Evolutionary conservation across 30 jellyfish, hydroid and myxozoan genomes (phyloP).

Genomic region (Hydractinia symbiolongicarpus): DNA sequence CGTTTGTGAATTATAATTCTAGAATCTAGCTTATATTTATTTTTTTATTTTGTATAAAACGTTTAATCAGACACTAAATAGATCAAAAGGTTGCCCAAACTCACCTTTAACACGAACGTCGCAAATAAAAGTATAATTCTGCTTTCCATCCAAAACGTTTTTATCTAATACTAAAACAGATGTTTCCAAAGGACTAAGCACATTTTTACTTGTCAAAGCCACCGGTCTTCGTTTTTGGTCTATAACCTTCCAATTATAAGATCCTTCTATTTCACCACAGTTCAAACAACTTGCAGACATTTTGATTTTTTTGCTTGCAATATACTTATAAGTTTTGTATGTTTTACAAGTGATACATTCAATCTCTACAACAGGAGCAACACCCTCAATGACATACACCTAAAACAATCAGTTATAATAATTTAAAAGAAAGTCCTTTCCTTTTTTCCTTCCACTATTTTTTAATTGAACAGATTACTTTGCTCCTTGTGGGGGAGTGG

Average conservation of each 20-base stretch:
- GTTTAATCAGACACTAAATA: too few relatives aligned
- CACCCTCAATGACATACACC: constrained; percentile 42
- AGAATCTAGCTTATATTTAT: too few relatives aligned
- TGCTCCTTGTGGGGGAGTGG: too few relatives aligned
- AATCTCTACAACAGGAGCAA: constrained; percentile 44
- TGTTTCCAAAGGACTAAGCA: constrained; percentile 19
- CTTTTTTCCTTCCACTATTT: neutral
- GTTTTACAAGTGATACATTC: constrained; percentile 66
- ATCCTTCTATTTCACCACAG: constrained; percentile 34
- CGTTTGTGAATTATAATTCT: too few relatives aligned
- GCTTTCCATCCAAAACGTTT: constrained; percentile 43
- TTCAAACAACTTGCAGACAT: constrained; percentile 52
- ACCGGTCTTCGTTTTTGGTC: constrained; percentile 17
- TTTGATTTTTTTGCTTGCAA: constrained; percentile 38
- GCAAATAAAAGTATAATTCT: constrained; percentile 18
- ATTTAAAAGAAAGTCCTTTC: neutral
- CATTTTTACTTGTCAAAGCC: constrained; percentile 23
- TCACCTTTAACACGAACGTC: constrained; percentile 32
- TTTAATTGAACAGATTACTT: neutral
- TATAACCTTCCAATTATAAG: constrained; percentile 27
- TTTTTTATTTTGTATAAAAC: too few relatives aligned
- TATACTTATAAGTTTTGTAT: constrained; percentile 58
- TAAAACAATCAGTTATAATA: constrained; percentile 14
- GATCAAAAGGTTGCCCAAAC: neutral
- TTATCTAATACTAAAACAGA: constrained; percentile 23